Base-by-base conservation (phyloP, 2,888 invertebrate species). In the Himalopsyche tibetana region DNA sequence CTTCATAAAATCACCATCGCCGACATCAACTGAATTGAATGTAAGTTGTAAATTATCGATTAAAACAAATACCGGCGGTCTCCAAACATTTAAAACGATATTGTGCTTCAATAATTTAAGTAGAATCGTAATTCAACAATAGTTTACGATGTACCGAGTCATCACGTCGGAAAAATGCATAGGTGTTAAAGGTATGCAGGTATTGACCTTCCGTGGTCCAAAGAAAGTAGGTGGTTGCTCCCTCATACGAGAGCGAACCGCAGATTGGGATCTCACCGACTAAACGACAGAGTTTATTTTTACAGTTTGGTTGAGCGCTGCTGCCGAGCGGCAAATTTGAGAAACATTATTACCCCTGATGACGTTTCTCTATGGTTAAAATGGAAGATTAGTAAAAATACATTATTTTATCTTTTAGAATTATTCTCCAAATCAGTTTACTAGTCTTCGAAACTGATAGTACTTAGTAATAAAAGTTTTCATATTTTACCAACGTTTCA, bases 111-210 rank as follows among this genome's bases (percentile, higher is more conserved):
- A 17, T 80, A 55, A 56, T 51, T 56, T 42, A 11, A 38, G 42
- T 51, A 36, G 28, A 42, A 19, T 17, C 17, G 69, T 51, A 69
- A 69, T 40, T 17, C 79, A 69, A 51, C 69, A 69, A 51, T 69
- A 69, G 45, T 28, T 81, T 81, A n/a, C 17, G 79, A 63, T 69
- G 45, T 28, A 84, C 56, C 40, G 28, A 63, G 51, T 38, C 63
- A 38, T 81, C 69, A 45, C 84, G 63, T 81, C 84, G 81, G 82
- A 36, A 74, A 84, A 84, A 84, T 42, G 84, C 84, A 84, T 84
- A 84, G 84, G 84, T 84, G 84, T 81, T 84, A 28, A 80, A 84
- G 84, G 84, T 84, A 69, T 45, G 84, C 84, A 81, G 84, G 84
- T 84, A 84, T 84, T 84, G 84, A 84, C 84, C 84, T 82, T 80